Conservation (phyloP, 2,797 vertebrate genomes). For the Craterocephalus amniculus region DNA sequence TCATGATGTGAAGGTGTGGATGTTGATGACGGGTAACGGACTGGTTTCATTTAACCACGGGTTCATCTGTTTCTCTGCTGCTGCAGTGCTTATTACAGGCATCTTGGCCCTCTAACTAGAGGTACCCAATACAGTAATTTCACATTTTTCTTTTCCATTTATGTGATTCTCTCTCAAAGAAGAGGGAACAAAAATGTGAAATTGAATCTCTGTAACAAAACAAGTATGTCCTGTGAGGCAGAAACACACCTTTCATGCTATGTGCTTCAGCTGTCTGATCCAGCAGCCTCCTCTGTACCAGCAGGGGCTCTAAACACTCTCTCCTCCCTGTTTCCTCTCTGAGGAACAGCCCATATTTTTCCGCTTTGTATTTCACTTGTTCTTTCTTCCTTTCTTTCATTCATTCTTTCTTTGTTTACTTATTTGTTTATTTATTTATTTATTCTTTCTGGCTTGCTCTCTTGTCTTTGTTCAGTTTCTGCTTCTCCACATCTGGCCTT, state of each 20-base stretch:
- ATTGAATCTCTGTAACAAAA: slow-evolving; percentile 59
- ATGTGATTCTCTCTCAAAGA: slow-evolving; percentile 38
- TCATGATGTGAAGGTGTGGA: slow-evolving; percentile 15
- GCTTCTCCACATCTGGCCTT: slow-evolving; percentile 44
- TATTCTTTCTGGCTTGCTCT: slow-evolving; percentile 13
- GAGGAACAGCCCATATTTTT: slow-evolving; percentile 10
- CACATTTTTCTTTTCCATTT: slow-evolving; percentile 22
- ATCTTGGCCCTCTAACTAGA: slow-evolving; percentile 30
- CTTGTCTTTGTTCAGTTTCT: slow-evolving; percentile 42
- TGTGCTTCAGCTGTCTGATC: slow-evolving; percentile 46
- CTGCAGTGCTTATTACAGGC: slow-evolving; percentile 39
- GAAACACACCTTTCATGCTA: slow-evolving; percentile 40
- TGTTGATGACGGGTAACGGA: slow-evolving; percentile 42
- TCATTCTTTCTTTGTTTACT: too few species aligned
- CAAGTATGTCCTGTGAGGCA: slow-evolving; percentile 49
- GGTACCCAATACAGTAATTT: slow-evolving; percentile 42
- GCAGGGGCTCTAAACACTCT: slow-evolving; percentile 45
- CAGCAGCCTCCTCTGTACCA: slow-evolving; percentile 29
- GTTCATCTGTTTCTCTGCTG: slow-evolving; percentile 28
- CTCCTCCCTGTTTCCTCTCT: slow-evolving; percentile 27
- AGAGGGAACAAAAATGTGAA: slow-evolving; percentile 46
- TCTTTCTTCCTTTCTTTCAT: slow-evolving; percentile 32
- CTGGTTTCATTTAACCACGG: slow-evolving; percentile 33
- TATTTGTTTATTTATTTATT: too few species aligned
- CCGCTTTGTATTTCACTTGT: slow-evolving; percentile 12